These are phyloP conservation scores for Nebria brevicollis DNA, from an alignment of 2,888 invertebrate species.

Conservation along the genomic window DNA sequence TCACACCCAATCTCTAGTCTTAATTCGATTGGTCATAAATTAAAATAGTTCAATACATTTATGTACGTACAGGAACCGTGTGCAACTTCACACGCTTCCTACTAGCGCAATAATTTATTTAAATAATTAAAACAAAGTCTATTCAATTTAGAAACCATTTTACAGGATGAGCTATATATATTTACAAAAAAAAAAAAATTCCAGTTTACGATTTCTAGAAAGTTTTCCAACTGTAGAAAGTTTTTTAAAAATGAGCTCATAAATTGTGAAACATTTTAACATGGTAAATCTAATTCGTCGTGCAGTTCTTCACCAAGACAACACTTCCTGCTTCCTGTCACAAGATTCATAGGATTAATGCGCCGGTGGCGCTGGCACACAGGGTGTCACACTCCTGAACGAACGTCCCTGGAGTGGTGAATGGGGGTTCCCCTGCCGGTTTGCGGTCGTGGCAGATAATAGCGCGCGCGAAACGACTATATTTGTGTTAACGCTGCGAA, in stretches of 20 bases:
- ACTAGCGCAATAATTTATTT: too few relatives aligned
- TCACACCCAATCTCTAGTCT: too few relatives aligned
- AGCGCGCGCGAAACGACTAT: constrained; percentile 19
- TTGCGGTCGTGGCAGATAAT: constrained; percentile 9
- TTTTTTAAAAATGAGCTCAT: background rate
- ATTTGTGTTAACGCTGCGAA: constrained; percentile 13
- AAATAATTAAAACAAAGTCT: too few relatives aligned
- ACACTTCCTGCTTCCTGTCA: constrained; percentile 38
- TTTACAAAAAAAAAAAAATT: too few relatives aligned
- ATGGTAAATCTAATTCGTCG: constrained; percentile 41
- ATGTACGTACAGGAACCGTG: too few relatives aligned
- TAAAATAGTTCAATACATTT: too few relatives aligned
- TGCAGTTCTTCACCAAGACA: constrained; percentile 33
- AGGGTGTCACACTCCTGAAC: constrained; percentile 10
- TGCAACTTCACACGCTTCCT: too few relatives aligned
- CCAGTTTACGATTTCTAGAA: too few relatives aligned
- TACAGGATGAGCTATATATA: too few relatives aligned
- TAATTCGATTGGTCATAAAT: too few relatives aligned
- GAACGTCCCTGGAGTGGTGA: background rate
- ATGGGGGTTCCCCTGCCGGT: constrained; percentile 5
- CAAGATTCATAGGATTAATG: constrained; percentile 22
- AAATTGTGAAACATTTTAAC: background rate
- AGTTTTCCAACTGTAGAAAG: background rate
- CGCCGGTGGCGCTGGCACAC: constrained; percentile 3
- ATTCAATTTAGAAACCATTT: too few relatives aligned